A percentile compares a stretch with the other conserved stretches of the same genome.
Evolutionary conservation across 2,113 vertebrate genomes (phyloP).

Genomic region (Oryzias melastigma): DNA sequence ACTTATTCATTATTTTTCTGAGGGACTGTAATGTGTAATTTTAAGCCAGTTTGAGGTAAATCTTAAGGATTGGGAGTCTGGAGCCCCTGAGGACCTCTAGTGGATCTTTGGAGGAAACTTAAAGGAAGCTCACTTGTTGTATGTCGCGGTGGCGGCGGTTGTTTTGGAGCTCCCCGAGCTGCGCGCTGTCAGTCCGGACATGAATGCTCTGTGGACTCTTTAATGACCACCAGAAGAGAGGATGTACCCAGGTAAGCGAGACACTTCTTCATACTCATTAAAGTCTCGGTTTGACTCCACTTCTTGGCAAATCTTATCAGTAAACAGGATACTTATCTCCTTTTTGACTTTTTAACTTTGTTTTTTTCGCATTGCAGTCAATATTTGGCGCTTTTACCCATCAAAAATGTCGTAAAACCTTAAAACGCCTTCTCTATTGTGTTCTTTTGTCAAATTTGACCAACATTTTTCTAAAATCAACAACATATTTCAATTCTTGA

Average conservation of each 20-base stretch:
- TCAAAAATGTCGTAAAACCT: too few species aligned
- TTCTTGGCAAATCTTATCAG: too few species aligned
- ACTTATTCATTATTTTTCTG: background rate
- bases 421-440: too few species aligned
- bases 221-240: constrained; percentile 13
- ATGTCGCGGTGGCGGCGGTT: background rate
- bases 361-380: too few species aligned
- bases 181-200: background rate
- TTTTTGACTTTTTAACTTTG: too few species aligned
- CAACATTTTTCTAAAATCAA: too few species aligned
- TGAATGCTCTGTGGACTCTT: background rate
- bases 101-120: constrained; percentile 2
- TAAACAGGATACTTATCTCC: too few species aligned
- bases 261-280: background rate
- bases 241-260: constrained; percentile 59
- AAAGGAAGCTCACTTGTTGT: constrained; percentile 8
- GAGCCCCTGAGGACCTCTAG: constrained; percentile 33
- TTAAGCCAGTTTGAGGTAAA: accelerated
- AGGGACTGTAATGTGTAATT: background rate
- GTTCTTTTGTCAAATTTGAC: too few species aligned
- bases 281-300: background rate
- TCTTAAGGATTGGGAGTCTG: background rate
- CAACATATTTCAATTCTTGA: background rate
- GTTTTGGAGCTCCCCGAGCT: too few species aligned
- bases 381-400: too few species aligned